A percentile compares a stretch with the other conserved stretches of the same genome.
These are phyloP conservation scores for Phainopepla nitens DNA, from an alignment of 2,113 vertebrate genomes.

Conservation along the genomic window DNA sequence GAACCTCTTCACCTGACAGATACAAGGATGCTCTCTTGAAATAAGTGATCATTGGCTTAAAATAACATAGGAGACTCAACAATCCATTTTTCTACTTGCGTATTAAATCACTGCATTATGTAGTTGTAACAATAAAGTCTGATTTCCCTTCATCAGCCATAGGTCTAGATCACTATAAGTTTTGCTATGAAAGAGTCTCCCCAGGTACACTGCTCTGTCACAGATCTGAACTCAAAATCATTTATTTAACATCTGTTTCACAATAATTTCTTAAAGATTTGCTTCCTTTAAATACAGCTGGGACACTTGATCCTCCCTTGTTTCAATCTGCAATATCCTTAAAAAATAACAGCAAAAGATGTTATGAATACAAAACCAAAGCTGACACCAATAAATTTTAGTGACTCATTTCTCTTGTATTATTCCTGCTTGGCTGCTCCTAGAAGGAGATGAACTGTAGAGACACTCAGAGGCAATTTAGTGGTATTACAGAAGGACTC, in stretches of 20 bases:
- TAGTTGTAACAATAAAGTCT: background rate
- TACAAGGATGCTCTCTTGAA: background rate
- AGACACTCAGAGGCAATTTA: conserved; percentile 66
- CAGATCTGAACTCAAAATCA: conserved; percentile 58
- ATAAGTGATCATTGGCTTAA: background rate
- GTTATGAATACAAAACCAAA: conserved; percentile 60
- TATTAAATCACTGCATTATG: background rate
- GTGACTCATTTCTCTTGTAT: conserved; percentile 62
- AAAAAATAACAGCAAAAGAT: conserved; percentile 70
- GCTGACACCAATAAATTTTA: conserved; percentile 70
- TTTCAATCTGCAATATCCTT: conserved; percentile 68
- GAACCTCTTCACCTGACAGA: background rate
- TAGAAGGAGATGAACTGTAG: conserved; percentile 43
- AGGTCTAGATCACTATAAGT: conserved; percentile 13
- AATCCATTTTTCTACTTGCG: background rate
- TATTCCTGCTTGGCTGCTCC: conserved; percentile 46
- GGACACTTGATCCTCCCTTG: conserved; percentile 68
- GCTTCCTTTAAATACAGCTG: conserved; percentile 63
- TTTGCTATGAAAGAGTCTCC: conserved; percentile 33
- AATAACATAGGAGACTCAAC: background rate
- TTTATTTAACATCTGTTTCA: conserved; percentile 68
- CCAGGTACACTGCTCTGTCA: conserved; percentile 1
- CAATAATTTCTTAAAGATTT: conserved; percentile 71
- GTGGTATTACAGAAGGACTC: conserved; percentile 41
- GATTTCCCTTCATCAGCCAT: background rate